Percentiles rank a stretch among this genome's conserved stretches.
These are phyloP conservation scores for Sweltsa coloradensis DNA, from an alignment of 1,140 invertebrate genomes.

Conservation along the genomic window DNA sequence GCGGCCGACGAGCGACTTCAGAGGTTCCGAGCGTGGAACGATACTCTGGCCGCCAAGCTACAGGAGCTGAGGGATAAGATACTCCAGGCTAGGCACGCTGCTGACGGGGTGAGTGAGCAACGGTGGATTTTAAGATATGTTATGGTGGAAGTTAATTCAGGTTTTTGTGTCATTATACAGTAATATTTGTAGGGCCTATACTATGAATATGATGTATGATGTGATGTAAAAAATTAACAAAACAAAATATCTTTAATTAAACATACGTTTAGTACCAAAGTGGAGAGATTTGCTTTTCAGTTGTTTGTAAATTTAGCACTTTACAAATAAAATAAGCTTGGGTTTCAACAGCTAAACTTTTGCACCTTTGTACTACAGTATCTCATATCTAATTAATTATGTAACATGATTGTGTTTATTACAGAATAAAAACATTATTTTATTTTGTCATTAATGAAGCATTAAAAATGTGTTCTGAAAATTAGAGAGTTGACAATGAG, in stretches of 20 bases:
- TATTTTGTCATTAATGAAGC: neutral
- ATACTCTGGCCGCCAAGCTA: constrained; percentile 44
- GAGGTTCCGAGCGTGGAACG: constrained; percentile 45
- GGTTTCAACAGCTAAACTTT: too few species aligned
- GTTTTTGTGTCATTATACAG: too few species aligned
- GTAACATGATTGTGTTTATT: neutral
- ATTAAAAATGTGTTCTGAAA: neutral
- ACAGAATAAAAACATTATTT: neutral
- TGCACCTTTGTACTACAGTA: neutral
- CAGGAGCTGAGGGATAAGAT: constrained; percentile 59
- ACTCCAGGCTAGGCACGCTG: constrained; percentile 61
- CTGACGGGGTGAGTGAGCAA: constrained; percentile 56
- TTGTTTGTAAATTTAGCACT: too few species aligned
- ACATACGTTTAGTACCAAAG: too few species aligned
- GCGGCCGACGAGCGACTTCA: constrained; percentile 33
- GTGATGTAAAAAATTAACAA: too few species aligned
- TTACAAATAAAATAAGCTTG: too few species aligned
- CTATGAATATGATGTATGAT: too few species aligned
- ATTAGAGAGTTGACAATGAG: too few species aligned
- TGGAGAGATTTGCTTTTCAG: too few species aligned
- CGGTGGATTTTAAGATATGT: neutral
- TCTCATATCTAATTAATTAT: neutral
- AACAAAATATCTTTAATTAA: too few species aligned
- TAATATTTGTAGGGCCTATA: too few species aligned
- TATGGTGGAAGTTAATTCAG: too few species aligned